Evolutionary conservation across 2,113 vertebrate genomes (phyloP), one percentile per base, ranked within the genome.

Genomic region (Cercocebus atys): DNA sequence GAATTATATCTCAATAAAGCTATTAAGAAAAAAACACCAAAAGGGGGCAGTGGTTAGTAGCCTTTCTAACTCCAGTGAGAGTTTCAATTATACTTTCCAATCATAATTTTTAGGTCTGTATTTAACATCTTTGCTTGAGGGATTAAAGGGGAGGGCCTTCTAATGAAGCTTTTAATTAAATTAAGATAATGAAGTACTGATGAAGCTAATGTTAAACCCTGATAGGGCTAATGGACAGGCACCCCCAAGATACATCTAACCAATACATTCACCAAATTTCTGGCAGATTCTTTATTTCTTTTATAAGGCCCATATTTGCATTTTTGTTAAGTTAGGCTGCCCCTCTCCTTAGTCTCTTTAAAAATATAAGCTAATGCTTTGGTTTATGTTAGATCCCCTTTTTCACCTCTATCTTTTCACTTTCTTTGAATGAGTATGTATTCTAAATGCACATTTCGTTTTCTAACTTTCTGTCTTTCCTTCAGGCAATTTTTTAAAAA

Each of bases 11-110:
- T 90, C 35, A 90, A 40, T 38, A 95, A 82, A 82, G 40, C 38
- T 86, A 57, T 82, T n/a, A 75, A 38, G 57, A 50, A 88, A 76
- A 76, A 91, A 95, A 27, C 55, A 89, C 66, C 43, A 64, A 64
- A 88, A 68, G 13, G 23, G 40, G 8, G 25, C 6, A 5, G 23
- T 38, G n/a, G 72, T 91, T 38, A 78, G 9, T 47, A 8, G 25
- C 61, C n/a, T 93, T 89, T 50, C 85, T 93, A 95, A 84, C 12
- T 6, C 80, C 59, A 59, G 55, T 78, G 20, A 61, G 25, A 76
- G 75, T 88, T 88, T 94, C 70, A 61, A 87, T 93, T 95, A 45
- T 64, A 78, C 25, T 64, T 95, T 83, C 76, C 35, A 93, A 91
- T 94, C 82, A 88, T 25, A 87, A 84, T 61, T 82, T 55, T 94